These are phyloP conservation scores for Ennomos fuscantarius DNA, from an alignment of 2,888 invertebrate species.

Conservation along the genomic window DNA sequence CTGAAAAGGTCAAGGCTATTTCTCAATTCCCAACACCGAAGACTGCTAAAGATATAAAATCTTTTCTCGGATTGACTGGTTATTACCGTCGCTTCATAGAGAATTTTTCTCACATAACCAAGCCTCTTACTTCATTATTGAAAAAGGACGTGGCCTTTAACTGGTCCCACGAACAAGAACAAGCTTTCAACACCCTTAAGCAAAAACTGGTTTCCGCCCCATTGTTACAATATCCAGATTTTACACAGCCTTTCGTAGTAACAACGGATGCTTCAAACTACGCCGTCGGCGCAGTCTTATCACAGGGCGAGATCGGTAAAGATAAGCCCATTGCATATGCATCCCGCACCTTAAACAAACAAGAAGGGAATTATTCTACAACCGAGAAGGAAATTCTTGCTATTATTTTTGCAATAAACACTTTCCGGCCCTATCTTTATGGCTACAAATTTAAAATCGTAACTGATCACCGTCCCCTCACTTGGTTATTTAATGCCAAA, in stretches of 20 bases:
- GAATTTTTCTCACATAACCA: background rate
- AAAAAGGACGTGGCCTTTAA: no score
- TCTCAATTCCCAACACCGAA: background rate
- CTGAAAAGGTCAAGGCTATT: no score
- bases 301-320: background rate
- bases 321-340: constrained; percentile 1
- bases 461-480: background rate
- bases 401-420: constrained; percentile 1
- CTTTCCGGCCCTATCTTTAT: background rate
- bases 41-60: constrained; percentile 7
- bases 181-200: no score
- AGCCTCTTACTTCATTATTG: background rate
- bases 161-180: no score
- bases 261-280: no score
- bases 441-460: constrained; percentile 17
- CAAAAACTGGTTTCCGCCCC: no score
- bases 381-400: constrained; percentile 3
- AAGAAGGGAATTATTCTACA: constrained; percentile 10
- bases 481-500: no score
- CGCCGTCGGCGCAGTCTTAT: no score
- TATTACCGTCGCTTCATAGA: constrained; percentile 5
- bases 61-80: constrained; percentile 3
- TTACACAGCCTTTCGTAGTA: no score
- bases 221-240: no score
- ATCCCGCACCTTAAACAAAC: constrained; percentile 7